A percentile compares a stretch with the other conserved stretches of the same genome.
Conservation (phyloP, 2,797 vertebrate genomes). For the Rhodeus uyekii region DNA sequence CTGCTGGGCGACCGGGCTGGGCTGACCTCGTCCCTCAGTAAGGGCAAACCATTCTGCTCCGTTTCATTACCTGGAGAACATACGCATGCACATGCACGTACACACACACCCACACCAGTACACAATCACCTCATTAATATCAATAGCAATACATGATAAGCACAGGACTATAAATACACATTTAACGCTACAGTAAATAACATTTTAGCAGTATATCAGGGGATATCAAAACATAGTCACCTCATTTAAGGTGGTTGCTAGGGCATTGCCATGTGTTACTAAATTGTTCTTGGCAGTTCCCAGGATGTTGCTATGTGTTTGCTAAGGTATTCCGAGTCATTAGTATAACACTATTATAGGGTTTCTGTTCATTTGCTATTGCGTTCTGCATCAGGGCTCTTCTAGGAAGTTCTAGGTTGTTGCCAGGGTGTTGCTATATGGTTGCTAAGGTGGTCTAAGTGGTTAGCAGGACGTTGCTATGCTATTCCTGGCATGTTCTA, state of each 20-base stretch:
- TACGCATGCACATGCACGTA: constrained; percentile 63
- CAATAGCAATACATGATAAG: neutral
- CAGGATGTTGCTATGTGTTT: neutral
- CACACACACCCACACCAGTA: constrained; percentile 50
- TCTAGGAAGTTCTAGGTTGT: neutral
- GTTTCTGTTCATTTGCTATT: too few species aligned
- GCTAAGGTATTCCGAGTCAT: too few species aligned
- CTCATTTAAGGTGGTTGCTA: neutral
- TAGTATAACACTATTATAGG: too few species aligned
- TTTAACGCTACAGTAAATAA: neutral
- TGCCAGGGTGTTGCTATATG: neutral
- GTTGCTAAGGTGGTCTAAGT: neutral
- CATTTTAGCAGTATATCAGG: neutral
- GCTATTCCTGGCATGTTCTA: neutral
- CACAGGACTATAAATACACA: neutral
- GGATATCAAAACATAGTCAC: neutral
- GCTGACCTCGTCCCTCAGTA: constrained; percentile 85
- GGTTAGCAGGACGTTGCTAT: neutral
- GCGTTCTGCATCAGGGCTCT: too few species aligned
- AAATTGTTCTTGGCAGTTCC: neutral
- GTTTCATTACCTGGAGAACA: constrained; percentile 84
- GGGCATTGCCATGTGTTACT: neutral
- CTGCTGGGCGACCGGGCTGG: constrained; percentile 86
- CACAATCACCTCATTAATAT: constrained; percentile 42
- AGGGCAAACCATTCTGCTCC: constrained; percentile 79